Base-by-base conservation (phyloP, 1,140 invertebrate species). In the Luehdorfia chinensis region DNA sequence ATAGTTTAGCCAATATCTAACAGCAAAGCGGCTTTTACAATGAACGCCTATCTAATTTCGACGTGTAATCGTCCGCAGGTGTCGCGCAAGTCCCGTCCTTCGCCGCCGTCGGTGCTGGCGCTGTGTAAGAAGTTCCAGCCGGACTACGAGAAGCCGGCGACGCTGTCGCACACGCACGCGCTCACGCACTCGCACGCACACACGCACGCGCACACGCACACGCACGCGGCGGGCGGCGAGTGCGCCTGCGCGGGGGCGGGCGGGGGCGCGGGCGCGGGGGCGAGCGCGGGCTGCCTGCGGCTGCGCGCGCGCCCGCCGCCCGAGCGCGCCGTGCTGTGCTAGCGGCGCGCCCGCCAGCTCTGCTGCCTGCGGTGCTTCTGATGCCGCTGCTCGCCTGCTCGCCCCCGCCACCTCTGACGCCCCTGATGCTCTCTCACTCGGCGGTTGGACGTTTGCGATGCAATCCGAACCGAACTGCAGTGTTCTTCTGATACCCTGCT, bases 41-140 rank as follows among this genome's bases (percentile, higher is more conserved):
- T n/a, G n/a, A n/a, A n/a, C n/a, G n/a, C n/a, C n/a, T n/a, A n/a
- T 21, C 19, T 21, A 6, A 21, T 21, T 21, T 2, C 6, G 19
- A 3, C 6, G 19, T 2, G 2, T 21, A 21, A 3, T 4, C 21
- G 4, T n/a, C 37, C 34, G 4, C 61, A 84, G 79, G 79, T 84
- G 45, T 86, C 80, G 19, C 71, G 85, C 46, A 87, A 87, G 39
- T 87, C 76, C 1, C 74, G 75, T 34, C 72, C 79, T 30, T 66
- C 74, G 46, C 78, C 85, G 34, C 81, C 83, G n/a, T 86, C 84
- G 0, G 81, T 87, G 49, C 65, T 87, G 8, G 79, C 80, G 54
- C 76, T 86, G 23, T 87, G 85, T 72, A 87, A 87, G 68, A 84
- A 86, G 66, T 87, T 86, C 68, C 85, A 87, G 59, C 74, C 81